phyloP scores from a whole-genome alignment of 2,888 invertebrate genomes.

The Sialis fuliginosa region DNA sequence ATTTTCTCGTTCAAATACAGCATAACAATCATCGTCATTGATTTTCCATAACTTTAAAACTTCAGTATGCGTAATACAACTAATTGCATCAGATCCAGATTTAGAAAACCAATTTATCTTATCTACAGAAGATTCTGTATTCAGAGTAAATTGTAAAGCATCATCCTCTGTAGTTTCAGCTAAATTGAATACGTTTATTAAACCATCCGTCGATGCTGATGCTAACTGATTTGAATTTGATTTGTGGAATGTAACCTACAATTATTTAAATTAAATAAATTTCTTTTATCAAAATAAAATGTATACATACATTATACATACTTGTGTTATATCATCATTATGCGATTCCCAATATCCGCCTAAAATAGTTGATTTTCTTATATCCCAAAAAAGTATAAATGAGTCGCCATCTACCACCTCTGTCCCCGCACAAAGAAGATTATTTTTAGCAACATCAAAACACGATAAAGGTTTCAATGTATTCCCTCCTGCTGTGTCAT shows the following conservation, averaged over 20 bases:
- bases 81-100: conserved; percentile 31
- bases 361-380: conserved; percentile 38
- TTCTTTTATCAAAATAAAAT: not conserved
- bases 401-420: conserved; percentile 49
- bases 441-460: conserved; percentile 57
- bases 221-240: conserved; percentile 44
- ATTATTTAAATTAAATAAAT: not conserved
- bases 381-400: conserved; percentile 68
- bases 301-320: conserved; percentile 15
- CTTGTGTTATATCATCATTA: conserved; percentile 62
- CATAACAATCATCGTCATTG: conserved; percentile 39
- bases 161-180: conserved; percentile 57
- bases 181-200: conserved; percentile 71
- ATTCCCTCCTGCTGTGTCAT: conserved; percentile 7
- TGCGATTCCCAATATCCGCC: conserved; percentile 77
- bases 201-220: conserved; percentile 66
- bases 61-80: conserved; percentile 53
- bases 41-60: conserved; percentile 52
- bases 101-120: conserved; percentile 33
- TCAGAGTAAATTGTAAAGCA: conserved; percentile 57
- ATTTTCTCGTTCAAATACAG: conserved; percentile 35
- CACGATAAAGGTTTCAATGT: conserved; percentile 40
- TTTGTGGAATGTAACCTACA: conserved; percentile 53
- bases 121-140: conserved; percentile 61
- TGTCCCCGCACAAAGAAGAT: conserved; percentile 59